phyloP scores from a whole-genome alignment of 2,888 invertebrate species.

The Apodemia duryi region DNA sequence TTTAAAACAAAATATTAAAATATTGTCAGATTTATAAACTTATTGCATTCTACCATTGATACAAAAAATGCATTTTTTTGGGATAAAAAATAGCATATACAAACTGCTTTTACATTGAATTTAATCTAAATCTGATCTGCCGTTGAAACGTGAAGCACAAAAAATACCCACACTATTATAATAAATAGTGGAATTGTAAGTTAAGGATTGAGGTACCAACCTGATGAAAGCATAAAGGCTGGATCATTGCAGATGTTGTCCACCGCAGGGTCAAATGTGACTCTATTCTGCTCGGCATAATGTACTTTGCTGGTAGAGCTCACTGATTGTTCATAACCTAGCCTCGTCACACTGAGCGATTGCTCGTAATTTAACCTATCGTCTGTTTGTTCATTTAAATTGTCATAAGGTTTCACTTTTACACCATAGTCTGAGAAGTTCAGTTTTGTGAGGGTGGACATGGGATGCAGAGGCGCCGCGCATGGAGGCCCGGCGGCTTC shows the following conservation, averaged over 20 bases:
- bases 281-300: conserved; percentile 61
- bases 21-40: no score
- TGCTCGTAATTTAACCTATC: conserved; percentile 63
- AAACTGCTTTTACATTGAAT: no score
- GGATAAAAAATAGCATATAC: no score
- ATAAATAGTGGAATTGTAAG: neutral
- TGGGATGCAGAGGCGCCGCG: conserved; percentile 65
- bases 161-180: neutral
- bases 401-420: conserved; percentile 64
- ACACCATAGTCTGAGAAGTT: conserved; percentile 74
- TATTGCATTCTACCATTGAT: no score
- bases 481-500: conserved; percentile 84
- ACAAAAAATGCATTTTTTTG: neutral
- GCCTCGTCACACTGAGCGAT: conserved; percentile 55
- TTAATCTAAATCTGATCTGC: neutral
- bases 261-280: conserved; percentile 57
- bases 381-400: conserved; percentile 53
- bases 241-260: conserved; percentile 62
- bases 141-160: neutral
- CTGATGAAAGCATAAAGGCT: conserved; percentile 59
- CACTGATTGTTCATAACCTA: conserved; percentile 63
- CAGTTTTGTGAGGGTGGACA: conserved; percentile 68
- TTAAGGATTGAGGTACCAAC: conserved; percentile 36
- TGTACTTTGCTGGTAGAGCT: conserved; percentile 49
- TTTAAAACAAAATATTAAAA: no score